Evolutionary conservation across 2,113 vertebrate genomes (phyloP), one percentile per base, ranked within the genome.

Genomic region (Pipa parva): DNA sequence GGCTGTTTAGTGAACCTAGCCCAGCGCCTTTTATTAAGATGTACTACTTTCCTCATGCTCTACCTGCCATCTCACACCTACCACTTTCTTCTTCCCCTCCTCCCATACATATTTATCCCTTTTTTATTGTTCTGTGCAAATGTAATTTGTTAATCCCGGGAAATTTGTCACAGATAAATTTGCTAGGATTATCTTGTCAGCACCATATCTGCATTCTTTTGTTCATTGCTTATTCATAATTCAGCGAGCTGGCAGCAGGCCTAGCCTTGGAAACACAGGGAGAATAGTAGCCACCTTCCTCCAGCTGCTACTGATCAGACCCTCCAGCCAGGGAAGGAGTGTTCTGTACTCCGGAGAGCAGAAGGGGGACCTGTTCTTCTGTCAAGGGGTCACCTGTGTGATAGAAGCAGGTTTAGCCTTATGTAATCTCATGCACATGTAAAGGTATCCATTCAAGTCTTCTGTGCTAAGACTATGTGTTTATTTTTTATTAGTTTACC

Each of bases 151-250:
- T 91, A 92, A 92, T 91, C 89, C 88, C 85, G 86, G 87, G 85
- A 86, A 92, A 92, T 91, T 92, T 92, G 90, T 92, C 90, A 90
- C 89, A 92, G 89, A 92, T 92, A 90, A 92, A 92, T 92, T 90
- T 91, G 88, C 90, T 91, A 88, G 89, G 90, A 91, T 92, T 92
- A 91, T 91, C 88, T 92, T 92, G 90, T 91, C 90, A 91, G 85
- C 84, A 87, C 89, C 83, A 85, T 91, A 92, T 92, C 90, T 91
- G 90, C 85, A 90, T 89, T 86, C 89, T 89, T 91, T 90, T 91
- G 89, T 91, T 92, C 88, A 88, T 90, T 89, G 84, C 88, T 90
- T 92, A 92, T 92, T 92, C 90, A 92, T 92, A 92, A 90, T 91
- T 89, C 91, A 91, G 85, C 86, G 88, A 87, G 86, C 89, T 90